A percentile compares a stretch with the other conserved stretches of the same genome.
These are phyloP conservation scores for Pogonus chalceus DNA, from an alignment of 1,140 invertebrate species.

Conservation along the genomic window DNA sequence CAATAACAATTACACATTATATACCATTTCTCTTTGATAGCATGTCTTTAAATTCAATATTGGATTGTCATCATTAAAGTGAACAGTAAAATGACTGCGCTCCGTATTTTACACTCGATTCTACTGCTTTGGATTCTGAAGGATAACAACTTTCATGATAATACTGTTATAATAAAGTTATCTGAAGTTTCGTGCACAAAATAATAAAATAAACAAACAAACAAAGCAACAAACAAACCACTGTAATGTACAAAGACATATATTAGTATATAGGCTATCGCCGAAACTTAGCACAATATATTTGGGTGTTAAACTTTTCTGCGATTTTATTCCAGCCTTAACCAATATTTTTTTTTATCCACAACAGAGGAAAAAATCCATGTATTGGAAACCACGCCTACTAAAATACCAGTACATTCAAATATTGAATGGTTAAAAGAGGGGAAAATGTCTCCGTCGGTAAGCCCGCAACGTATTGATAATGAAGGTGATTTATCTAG, in stretches of 20 bases:
- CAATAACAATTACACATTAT: too few species aligned
- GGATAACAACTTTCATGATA: too few species aligned
- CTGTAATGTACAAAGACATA: not conserved
- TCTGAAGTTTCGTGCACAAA: not conserved
- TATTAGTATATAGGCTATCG: not conserved
- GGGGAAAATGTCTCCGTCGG: not conserved
- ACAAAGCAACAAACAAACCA: not conserved
- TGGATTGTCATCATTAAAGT: too few species aligned
- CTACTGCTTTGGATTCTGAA: too few species aligned
- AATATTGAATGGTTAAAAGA: not conserved
- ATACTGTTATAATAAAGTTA: too few species aligned
- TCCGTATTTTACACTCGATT: too few species aligned
- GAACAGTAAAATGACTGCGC: too few species aligned
- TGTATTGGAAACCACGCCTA: not conserved
- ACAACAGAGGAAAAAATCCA: not conserved
- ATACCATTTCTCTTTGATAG: too few species aligned
- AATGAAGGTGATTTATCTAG: conserved; percentile 6
- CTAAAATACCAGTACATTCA: not conserved
- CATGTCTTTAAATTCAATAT: too few species aligned
- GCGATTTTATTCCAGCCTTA: not conserved
- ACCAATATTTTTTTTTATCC: conserved; percentile 1
- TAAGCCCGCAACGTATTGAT: not conserved
- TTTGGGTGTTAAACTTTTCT: not conserved
- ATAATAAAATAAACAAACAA: conserved; percentile 2
- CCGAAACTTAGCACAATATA: not conserved